Conservation (phyloP, 37 sponge, comb jelly and placozoan species). For the Oopsacas minuta region DNA sequence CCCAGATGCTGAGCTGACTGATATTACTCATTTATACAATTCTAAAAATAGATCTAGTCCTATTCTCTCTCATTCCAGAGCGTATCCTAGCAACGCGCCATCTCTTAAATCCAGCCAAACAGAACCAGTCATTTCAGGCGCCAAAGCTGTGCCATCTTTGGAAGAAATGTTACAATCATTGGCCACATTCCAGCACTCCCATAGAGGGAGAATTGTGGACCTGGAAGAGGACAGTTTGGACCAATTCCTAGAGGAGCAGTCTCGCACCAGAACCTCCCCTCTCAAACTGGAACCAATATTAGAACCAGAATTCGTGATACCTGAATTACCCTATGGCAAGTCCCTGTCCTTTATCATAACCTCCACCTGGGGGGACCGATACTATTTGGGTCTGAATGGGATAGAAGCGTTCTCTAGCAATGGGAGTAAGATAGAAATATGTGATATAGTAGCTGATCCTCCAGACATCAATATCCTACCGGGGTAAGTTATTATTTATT, state of each 20-base stretch:
- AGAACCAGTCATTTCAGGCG: neutral
- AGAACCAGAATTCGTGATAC: conserved; percentile 33
- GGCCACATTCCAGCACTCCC: neutral
- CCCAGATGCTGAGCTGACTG: neutral
- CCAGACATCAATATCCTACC: conserved; percentile 85
- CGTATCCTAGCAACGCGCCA: neutral
- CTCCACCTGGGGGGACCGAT: conserved; percentile 87
- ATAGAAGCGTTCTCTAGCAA: conserved; percentile 69
- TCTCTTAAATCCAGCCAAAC: neutral
- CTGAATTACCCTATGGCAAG: conserved; percentile 61
- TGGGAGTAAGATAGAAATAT: conserved; percentile 39
- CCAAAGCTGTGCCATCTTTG: neutral
- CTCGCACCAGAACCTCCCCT: neutral
- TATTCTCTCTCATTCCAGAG: neutral
- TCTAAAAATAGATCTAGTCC: neutral
- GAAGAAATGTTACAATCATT: neutral
- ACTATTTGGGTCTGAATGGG: conserved; percentile 89
- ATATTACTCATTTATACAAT: neutral
- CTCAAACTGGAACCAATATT: neutral
- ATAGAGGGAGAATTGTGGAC: neutral
- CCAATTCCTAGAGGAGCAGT: neutral
- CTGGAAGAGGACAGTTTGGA: neutral
- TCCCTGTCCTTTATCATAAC: conserved; percentile 51
- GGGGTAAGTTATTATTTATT: conserved; percentile 39
- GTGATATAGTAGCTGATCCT: conserved; percentile 78